These are phyloP conservation scores for Enteromius treurensis DNA, from an alignment of 2,797 vertebrate species.

Conservation along the genomic window DNA sequence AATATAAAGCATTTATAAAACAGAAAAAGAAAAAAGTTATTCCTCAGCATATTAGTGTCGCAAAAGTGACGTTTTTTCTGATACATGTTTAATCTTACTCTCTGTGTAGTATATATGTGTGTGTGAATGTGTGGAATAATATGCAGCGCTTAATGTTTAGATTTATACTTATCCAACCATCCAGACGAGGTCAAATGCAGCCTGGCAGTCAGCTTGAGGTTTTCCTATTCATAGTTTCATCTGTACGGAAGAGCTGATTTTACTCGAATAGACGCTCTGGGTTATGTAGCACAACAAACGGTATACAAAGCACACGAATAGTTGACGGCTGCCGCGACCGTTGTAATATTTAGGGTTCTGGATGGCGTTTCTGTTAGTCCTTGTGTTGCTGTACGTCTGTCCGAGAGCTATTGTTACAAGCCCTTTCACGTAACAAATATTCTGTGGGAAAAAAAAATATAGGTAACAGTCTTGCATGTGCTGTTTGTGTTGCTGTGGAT, in stretches of 20 bases:
- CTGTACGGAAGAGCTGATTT: neutral
- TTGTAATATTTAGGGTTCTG: slow-evolving; percentile 55
- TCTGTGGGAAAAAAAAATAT: slow-evolving; percentile 45
- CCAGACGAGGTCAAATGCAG: slow-evolving; percentile 66
- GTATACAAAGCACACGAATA: slow-evolving; percentile 54
- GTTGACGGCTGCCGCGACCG: slow-evolving; percentile 24
- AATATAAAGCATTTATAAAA: slow-evolving; percentile 38
- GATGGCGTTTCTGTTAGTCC: slow-evolving; percentile 52
- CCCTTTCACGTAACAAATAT: slow-evolving; percentile 53
- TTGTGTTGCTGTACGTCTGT: slow-evolving; percentile 61
- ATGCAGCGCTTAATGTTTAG: slow-evolving; percentile 50
- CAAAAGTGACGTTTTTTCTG: slow-evolving; percentile 41
- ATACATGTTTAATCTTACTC: slow-evolving; percentile 52
- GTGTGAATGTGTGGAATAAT: slow-evolving; percentile 54
- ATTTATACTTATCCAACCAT: slow-evolving; percentile 52
- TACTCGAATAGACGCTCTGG: neutral
- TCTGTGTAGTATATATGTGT: slow-evolving; percentile 61
- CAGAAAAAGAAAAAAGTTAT: slow-evolving; percentile 53
- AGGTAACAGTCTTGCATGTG: slow-evolving; percentile 76
- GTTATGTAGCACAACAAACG: slow-evolving; percentile 19
- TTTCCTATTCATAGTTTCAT: neutral
- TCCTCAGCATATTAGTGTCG: slow-evolving; percentile 52
- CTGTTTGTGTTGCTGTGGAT: slow-evolving; percentile 79
- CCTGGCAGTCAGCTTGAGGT: slow-evolving; percentile 51
- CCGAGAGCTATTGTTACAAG: slow-evolving; percentile 46